Conservation (phyloP, 2,888 invertebrate species). For the Eupithecia centaureata region DNA sequence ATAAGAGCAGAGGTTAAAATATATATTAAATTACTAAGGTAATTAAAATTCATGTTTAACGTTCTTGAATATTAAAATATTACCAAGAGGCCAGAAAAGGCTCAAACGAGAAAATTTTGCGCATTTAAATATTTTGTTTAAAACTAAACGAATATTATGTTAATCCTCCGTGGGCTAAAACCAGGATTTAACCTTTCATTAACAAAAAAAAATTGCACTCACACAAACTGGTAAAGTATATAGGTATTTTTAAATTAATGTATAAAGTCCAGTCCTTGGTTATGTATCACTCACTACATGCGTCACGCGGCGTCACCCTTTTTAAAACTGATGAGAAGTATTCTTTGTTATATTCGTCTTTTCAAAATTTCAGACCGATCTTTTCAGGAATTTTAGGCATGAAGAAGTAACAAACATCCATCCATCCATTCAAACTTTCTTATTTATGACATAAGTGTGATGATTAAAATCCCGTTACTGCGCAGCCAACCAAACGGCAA, state of each 20-base stretch:
- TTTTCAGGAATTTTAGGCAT: too few relatives aligned
- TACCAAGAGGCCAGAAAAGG: background rate
- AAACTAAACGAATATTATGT: background rate
- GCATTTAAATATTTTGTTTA: background rate
- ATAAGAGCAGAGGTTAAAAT: background rate
- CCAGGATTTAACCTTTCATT: background rate
- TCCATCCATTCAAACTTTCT: too few relatives aligned
- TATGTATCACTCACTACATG: too few relatives aligned
- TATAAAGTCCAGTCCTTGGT: background rate
- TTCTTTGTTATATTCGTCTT: too few relatives aligned
- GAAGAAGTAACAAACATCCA: too few relatives aligned
- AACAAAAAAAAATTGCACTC: too few relatives aligned
- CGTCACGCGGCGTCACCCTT: too few relatives aligned
- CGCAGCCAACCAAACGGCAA: constrained; percentile 50
- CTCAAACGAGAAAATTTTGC: background rate
- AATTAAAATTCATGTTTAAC: background rate
- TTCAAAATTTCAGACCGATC: too few relatives aligned
- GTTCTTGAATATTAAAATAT: constrained; percentile 4
- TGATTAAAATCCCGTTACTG: constrained; percentile 53
- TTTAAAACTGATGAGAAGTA: too few relatives aligned
- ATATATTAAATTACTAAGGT: constrained; percentile 8
- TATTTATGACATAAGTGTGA: too few relatives aligned
- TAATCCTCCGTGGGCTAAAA: background rate
- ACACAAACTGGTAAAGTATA: background rate
- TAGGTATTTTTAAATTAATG: background rate